A percentile compares a stretch with the other conserved stretches of the same genome.
Evolutionary conservation across 2,113 vertebrate genomes (phyloP).

Genomic region (Tricholaema leucomelas): DNA sequence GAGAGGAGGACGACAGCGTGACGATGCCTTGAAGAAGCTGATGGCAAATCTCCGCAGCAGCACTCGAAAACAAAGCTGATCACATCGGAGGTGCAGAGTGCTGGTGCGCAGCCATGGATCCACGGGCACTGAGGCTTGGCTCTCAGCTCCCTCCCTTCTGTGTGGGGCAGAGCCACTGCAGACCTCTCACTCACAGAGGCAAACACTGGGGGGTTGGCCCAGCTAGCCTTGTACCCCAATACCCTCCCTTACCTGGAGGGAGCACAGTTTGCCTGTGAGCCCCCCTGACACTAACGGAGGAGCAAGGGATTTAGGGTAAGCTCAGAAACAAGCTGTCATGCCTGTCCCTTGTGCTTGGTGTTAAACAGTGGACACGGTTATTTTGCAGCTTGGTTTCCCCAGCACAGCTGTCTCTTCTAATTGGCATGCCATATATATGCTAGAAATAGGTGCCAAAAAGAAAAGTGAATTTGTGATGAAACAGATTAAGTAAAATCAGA

Average conservation of each 20-base stretch:
- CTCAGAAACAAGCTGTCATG: neutral
- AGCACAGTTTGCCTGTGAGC: neutral
- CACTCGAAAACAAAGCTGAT: neutral
- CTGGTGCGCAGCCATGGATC: neutral
- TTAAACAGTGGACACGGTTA: fast-evolving
- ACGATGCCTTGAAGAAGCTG: neutral
- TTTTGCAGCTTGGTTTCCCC: neutral
- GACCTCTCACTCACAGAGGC: neutral
- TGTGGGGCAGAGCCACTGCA: neutral
- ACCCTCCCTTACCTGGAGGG: neutral
- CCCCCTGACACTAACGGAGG: neutral
- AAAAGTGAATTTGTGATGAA: neutral
- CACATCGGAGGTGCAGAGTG: neutral
- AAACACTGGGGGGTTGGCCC: fast-evolving
- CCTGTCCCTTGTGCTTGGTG: neutral
- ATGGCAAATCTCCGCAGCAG: neutral
- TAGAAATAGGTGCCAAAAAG: neutral
- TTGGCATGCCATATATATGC: fast-evolving
- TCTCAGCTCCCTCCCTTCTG: fast-evolving
- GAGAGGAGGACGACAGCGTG: neutral
- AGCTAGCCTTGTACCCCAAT: fast-evolving
- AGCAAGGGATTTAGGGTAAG: neutral
- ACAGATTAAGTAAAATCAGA: neutral
- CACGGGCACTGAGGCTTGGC: neutral
- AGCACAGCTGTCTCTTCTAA: neutral